These are phyloP conservation scores for Pygocentrus nattereri DNA, from an alignment of 2,797 vertebrate species.

Conservation along the genomic window DNA sequence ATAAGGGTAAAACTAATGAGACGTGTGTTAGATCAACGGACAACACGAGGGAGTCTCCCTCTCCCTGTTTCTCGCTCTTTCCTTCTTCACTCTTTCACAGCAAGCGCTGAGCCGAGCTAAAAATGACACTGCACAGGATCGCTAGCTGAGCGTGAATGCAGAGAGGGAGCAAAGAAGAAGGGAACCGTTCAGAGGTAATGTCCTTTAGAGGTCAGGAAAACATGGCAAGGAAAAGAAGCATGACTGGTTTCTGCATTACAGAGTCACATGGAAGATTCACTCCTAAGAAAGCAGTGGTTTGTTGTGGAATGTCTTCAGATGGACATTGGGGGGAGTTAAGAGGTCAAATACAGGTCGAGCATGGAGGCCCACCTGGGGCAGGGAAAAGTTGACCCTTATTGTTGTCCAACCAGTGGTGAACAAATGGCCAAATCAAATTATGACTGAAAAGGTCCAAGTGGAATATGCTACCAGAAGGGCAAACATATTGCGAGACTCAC, in stretches of 20 bases:
- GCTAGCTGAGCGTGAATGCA: constrained; percentile 48
- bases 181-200: constrained; percentile 14
- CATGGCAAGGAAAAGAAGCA: constrained; percentile 6
- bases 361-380: constrained; percentile 11
- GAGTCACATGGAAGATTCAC: neutral
- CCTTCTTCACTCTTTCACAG: constrained; percentile 19
- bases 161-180: constrained; percentile 27
- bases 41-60: constrained; percentile 2
- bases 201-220: constrained; percentile 49
- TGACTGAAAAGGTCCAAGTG: neutral
- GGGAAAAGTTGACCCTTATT: neutral
- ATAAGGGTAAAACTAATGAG: constrained; percentile 6
- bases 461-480: neutral
- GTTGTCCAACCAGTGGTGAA: neutral
- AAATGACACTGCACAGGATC: constrained; percentile 49
- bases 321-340: neutral
- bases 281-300: constrained; percentile 11
- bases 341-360: constrained; percentile 25
- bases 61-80: constrained; percentile 3
- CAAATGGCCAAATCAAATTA: constrained; percentile 25
- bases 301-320: constrained; percentile 1
- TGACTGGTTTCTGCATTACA: constrained; percentile 39
- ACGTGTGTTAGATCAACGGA: constrained; percentile 3
- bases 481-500: neutral
- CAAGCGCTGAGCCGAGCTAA: constrained; percentile 53